Evolutionary conservation across 2,113 vertebrate species (phyloP), one percentile per base, ranked within the genome.

Genomic region (Percopsis transmontana): DNA sequence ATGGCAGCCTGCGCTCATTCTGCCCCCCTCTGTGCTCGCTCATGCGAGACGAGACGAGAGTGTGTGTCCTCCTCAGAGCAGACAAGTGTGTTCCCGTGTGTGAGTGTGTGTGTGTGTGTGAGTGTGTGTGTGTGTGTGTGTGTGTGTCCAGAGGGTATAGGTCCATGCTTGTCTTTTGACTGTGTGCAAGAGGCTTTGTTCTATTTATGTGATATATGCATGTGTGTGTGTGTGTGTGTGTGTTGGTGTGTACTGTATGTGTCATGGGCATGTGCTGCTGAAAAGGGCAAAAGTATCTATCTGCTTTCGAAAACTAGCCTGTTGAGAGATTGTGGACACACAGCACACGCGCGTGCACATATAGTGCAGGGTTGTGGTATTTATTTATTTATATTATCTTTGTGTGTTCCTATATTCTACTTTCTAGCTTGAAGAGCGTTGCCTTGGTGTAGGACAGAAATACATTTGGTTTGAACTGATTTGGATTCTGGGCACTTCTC

Each of bases 21-120:
- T 58, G 33, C 66, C 70, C 81, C 76, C 79, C 83, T 76, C 78
- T 81, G 85, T 85, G 87, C 77, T 66, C 15, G 67, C 68, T 84
- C 84, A 83, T 77, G 76, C 42, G 50, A 76, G 66, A 79, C 41
- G 15, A 60, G 66, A 51, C 1, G 20, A 74, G 71, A 70, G 78
- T 2, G 53, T 77, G 45, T 51, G 44, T 61, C 8, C 20, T 59
- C 20, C 20, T 59, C 39, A 42, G 40, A 20, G 19, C 20, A 59
- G 18, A 61, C 21, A 54, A 16, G 54, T 14, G n/a, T 33, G 33
- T 38, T n/a, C 54, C n/a, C 21, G 52, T 57, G 55, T 40, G 10
- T 38, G 33, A 18, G 55, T 57, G 33, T 9, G 16, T 57, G 55
- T 51, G 18, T 51, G 48, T n/a, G 16, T n/a, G 45, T 48, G 45